A percentile compares a stretch with the other conserved stretches of the same genome.
phyloP scores from a whole-genome alignment of 2,888 invertebrate species.

The Sarcophaga carnaria region DNA sequence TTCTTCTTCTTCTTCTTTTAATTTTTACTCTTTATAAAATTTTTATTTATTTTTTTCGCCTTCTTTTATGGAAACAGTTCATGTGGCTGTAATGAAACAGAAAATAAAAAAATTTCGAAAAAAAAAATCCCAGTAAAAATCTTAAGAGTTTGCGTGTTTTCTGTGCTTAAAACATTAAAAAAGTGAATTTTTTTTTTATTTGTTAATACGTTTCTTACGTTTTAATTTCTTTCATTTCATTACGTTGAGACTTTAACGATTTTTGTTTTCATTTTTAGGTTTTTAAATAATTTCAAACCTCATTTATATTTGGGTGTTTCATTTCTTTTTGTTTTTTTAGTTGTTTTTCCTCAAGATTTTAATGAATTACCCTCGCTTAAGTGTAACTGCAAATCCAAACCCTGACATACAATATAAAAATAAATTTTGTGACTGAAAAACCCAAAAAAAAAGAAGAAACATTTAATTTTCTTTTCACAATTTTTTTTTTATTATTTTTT shows the following conservation, averaged over 20 bases:
- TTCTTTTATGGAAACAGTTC: conserved; percentile 15
- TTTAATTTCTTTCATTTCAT: conserved; percentile 48
- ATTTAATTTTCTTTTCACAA: no score
- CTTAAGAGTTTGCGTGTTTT: conserved; percentile 67
- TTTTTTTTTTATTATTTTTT: no score
- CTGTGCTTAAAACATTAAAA: conserved; percentile 50
- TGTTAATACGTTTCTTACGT: conserved; percentile 30
- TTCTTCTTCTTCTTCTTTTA: conserved; percentile 27
- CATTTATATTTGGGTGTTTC: conserved; percentile 36
- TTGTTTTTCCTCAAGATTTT: conserved; percentile 14
- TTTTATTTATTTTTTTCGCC: conserved; percentile 8
- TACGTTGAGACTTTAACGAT: conserved; percentile 52
- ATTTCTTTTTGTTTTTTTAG: conserved; percentile 46
- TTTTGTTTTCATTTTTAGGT: conserved; percentile 14
- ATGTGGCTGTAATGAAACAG: conserved; percentile 36
- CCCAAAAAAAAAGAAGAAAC: no score
- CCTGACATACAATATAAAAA: background rate
- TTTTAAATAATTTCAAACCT: conserved; percentile 24
- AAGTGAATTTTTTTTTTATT: conserved; percentile 29
- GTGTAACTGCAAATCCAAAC: conserved; percentile 37
- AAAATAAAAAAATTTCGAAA: conserved; percentile 12
- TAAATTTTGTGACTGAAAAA: no score
- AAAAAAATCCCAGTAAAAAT: conserved; percentile 60
- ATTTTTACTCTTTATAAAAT: conserved; percentile 31
- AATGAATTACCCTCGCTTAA: conserved; percentile 61